phyloP scores from a whole-genome alignment of 2,888 invertebrate species.

The Boloria selene region DNA sequence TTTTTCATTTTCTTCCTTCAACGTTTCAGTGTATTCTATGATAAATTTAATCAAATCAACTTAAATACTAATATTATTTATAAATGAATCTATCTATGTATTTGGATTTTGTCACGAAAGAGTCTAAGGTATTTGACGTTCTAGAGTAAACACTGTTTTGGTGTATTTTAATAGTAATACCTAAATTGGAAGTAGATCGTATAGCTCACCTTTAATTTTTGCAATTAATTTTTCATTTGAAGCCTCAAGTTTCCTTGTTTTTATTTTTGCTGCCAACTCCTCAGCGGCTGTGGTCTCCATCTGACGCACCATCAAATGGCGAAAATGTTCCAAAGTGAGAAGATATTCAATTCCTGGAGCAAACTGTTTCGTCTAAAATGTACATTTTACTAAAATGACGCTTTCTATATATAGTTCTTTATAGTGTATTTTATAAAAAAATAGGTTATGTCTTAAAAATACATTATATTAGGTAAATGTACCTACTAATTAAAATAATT shows the following conservation, averaged over 20 bases:
- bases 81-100: too few species aligned
- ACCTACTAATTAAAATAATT: too few species aligned
- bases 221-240: constrained; percentile 64
- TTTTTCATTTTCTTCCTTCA: constrained; percentile 52
- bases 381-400: too few species aligned
- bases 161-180: too few species aligned
- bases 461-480: too few species aligned
- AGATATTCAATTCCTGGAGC: constrained; percentile 58
- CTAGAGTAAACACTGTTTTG: too few species aligned
- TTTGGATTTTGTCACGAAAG: too few species aligned
- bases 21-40: constrained; percentile 50
- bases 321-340: constrained; percentile 62
- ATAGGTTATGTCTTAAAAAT: too few species aligned
- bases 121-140: too few species aligned
- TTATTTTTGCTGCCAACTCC: constrained; percentile 67
- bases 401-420: too few species aligned
- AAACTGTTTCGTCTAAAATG: constrained; percentile 28
- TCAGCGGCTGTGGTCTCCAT: constrained; percentile 74
- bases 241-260: constrained; percentile 65
- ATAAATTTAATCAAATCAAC: background rate
- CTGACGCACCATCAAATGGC: constrained; percentile 63
- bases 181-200: background rate
- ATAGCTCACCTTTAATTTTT: constrained; percentile 62
- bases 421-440: too few species aligned
- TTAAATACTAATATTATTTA: too few species aligned